Conservation (phyloP, 2,888 invertebrate genomes). For the Mylabris sibirica region DNA sequence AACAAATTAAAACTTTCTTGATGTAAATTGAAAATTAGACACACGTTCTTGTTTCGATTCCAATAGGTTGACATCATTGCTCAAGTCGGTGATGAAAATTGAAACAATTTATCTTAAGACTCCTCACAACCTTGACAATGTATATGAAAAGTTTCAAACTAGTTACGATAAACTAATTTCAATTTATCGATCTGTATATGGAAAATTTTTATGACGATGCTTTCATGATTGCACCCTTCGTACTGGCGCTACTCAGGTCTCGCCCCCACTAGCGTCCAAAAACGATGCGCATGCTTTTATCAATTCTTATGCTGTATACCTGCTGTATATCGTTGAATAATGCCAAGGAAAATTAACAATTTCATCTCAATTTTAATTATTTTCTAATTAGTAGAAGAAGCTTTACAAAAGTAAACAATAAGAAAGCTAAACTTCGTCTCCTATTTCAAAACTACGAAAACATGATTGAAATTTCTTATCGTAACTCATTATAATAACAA, state of each 20-base stretch:
- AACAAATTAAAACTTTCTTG: not conserved
- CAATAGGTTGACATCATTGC: not conserved
- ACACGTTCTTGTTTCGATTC: not conserved
- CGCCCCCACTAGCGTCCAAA: constrained; percentile 52
- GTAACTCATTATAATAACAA: too few species aligned
- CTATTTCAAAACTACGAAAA: too few species aligned
- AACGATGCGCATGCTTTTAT: constrained; percentile 49
- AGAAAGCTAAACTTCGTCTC: too few species aligned
- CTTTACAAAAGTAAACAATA: too few species aligned
- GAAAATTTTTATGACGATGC: constrained; percentile 49
- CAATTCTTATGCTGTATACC: constrained; percentile 50
- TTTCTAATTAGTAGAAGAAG: too few species aligned
- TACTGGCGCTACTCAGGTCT: constrained; percentile 54
- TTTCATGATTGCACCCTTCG: constrained; percentile 53
- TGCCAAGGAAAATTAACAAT: not conserved
- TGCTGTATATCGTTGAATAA: constrained; percentile 39
- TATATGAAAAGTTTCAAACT: not conserved
- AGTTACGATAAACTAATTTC: constrained; percentile 24
- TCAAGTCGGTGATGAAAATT: not conserved
- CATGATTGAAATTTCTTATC: too few species aligned
- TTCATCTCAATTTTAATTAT: not conserved
- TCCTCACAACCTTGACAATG: not conserved
- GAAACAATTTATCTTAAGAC: not conserved
- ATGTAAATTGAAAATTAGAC: not conserved
- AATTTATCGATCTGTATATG: constrained; percentile 46